phyloP scores from a whole-genome alignment of 2,888 invertebrate species.

The Orchesellides sinensis region DNA sequence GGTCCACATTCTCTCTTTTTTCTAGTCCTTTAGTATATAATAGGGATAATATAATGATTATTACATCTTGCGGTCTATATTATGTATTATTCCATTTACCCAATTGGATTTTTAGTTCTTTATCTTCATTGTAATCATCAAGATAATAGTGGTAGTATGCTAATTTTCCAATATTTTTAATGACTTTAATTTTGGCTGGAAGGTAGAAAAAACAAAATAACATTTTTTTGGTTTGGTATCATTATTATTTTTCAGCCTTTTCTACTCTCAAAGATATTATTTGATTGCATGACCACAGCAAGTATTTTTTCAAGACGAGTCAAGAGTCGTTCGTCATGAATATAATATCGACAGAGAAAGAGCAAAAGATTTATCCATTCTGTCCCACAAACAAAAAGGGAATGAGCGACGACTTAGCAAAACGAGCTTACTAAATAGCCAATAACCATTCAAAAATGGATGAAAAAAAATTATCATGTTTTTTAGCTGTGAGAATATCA shows the following conservation, averaged over 20 bases:
- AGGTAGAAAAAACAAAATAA: constrained; percentile 34
- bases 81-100: constrained; percentile 15
- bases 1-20: constrained; percentile 65
- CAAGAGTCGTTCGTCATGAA: background rate
- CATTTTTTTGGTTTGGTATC: constrained; percentile 15
- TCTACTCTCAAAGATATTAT: background rate
- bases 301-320: constrained; percentile 13
- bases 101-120: constrained; percentile 6
- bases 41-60: constrained; percentile 43
- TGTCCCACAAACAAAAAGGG: constrained; percentile 9
- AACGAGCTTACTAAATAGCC: constrained; percentile 37
- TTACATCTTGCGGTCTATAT: background rate
- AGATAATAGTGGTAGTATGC: constrained; percentile 47
- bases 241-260: background rate
- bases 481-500: no score
- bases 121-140: background rate
- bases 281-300: constrained; percentile 16
- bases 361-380: constrained; percentile 1
- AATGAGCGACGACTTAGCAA: constrained; percentile 18
- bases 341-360: background rate
- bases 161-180: constrained; percentile 64
- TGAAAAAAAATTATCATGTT: no score
- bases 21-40: background rate
- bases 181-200: constrained; percentile 59
- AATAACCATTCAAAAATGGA: constrained; percentile 46